Base-by-base conservation (phyloP, 2,113 vertebrate genomes). In the Spea bombifrons region DNA sequence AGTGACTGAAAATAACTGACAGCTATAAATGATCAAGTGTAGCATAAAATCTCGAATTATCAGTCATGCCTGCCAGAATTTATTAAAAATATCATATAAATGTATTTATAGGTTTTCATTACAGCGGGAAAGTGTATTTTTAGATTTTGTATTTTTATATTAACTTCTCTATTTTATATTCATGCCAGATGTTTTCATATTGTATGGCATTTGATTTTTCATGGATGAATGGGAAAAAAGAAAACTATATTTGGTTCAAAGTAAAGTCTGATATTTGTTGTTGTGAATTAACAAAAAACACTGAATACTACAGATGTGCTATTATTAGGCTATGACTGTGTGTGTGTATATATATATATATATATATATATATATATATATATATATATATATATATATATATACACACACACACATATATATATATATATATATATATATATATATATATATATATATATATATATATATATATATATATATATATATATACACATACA, bases 191-290 rank as follows among this genome's bases (percentile, higher is more conserved):
- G 17, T 55, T 49, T 74, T 59, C 16, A 66, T 30, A 73, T 50
- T 70, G 13, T 52, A 74, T n/a, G 52, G 46, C 53, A 74, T 50
- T 67, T 3, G 7, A 73, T 73, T 73, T 66, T 48, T 79, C 69
- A 72, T 55, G 43, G n/a, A 80, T 79, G 70, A 73, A 73, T 61
- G 50, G 17, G 53, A 65, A 43, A 68, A 74, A 73, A 68, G 52
- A 17, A 76, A 78, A 61, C 78, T 80, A 80, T 67, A 61, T 74
- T 67, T 80, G 78, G 78, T 67, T 68, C 43, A 73, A 12, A 73
- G 69, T 44, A 43, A 71, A 71, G 63, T 47, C 16, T 16, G 46
- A 67, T 48, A 65, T 55, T 78, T 65, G 7, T 79, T 47, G 66
- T 61, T 47, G 3, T 17, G 10, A 59, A 59, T 73, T 67, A 67